A percentile compares a stretch with the other conserved stretches of the same genome.
Conservation (phyloP, 1,140 invertebrate genomes). For the Thaumatotibia leucotreta region DNA sequence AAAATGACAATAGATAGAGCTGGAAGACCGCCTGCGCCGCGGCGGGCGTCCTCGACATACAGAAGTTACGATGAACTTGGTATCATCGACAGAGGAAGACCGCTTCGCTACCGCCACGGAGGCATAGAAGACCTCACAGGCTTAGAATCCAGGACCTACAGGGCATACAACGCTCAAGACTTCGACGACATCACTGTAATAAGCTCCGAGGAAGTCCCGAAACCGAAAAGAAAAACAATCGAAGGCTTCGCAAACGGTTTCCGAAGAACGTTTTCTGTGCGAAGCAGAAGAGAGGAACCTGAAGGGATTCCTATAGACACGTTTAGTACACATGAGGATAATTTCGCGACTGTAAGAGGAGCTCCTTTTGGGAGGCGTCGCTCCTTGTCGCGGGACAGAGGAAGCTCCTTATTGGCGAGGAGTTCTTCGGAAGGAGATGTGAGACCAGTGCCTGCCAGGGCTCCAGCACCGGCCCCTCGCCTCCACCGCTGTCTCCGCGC, state of each 20-base stretch:
- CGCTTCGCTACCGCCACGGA: constrained; percentile 53
- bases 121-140: constrained; percentile 62
- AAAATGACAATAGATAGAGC: constrained; percentile 68
- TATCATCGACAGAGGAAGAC: constrained; percentile 49
- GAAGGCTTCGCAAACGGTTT: constrained; percentile 63
- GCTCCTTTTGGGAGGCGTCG: constrained; percentile 64
- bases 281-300: constrained; percentile 52
- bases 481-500: constrained; percentile 79
- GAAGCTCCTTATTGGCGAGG: constrained; percentile 60
- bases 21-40: constrained; percentile 58
- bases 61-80: constrained; percentile 74
- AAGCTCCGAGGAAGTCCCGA: constrained; percentile 69
- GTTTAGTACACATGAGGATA: constrained; percentile 57
- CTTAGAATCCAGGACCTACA: constrained; percentile 42
- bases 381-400: constrained; percentile 56
- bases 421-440: constrained; percentile 76
- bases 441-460: constrained; percentile 48
- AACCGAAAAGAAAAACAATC: constrained; percentile 61
- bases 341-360: constrained; percentile 67
- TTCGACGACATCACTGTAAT: constrained; percentile 72
- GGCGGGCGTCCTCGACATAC: constrained; percentile 72
- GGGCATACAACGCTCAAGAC: constrained; percentile 43
- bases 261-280: constrained; percentile 63
- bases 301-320: constrained; percentile 66
- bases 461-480: constrained; percentile 61